Conservation (phyloP, 2,888 invertebrate genomes). For the Drosophila anomalipes region DNA sequence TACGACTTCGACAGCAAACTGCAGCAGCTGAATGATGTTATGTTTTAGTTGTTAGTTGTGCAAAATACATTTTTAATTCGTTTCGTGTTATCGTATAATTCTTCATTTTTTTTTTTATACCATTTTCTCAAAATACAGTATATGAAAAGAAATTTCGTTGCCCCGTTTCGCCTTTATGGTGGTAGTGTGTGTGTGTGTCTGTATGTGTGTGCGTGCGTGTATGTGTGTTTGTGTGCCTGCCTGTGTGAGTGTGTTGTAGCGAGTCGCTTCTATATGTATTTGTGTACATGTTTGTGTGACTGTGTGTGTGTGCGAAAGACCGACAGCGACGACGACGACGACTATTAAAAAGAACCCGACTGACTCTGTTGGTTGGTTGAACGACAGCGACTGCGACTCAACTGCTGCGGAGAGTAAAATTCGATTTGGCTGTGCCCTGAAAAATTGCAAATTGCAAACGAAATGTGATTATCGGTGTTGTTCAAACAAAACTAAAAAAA, state of each 20-base stretch:
- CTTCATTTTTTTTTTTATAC: constrained; percentile 28
- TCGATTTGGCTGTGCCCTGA: constrained; percentile 72
- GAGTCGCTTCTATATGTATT: constrained; percentile 15
- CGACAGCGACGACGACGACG: constrained; percentile 55
- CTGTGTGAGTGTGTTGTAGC: constrained; percentile 26
- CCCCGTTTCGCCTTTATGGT: constrained; percentile 51
- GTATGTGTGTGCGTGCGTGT: constrained; percentile 24
- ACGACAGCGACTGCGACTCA: constrained; percentile 36
- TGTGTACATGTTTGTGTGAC: constrained; percentile 21
- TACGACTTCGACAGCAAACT: constrained; percentile 42
- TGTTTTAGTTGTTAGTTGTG: constrained; percentile 60
- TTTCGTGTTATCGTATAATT: constrained; percentile 36
- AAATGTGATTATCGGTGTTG: constrained; percentile 61
- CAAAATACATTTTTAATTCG: constrained; percentile 40
- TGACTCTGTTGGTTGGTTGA: constrained; percentile 53
- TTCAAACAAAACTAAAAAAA: not conserved
- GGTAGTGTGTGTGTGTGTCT: constrained; percentile 20
- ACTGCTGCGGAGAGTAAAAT: constrained; percentile 65
- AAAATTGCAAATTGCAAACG: constrained; percentile 63
- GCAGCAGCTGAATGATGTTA: constrained; percentile 52
- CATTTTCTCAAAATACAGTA: constrained; percentile 39
- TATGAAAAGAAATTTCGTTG: constrained; percentile 64
- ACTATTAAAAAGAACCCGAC: constrained; percentile 75
- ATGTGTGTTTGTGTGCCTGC: constrained; percentile 38
- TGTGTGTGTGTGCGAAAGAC: constrained; percentile 52